Percentiles rank a stretch among this genome's conserved stretches.
Conservation (phyloP, 2,888 invertebrate species). For the Neuroscelio doddi region DNA sequence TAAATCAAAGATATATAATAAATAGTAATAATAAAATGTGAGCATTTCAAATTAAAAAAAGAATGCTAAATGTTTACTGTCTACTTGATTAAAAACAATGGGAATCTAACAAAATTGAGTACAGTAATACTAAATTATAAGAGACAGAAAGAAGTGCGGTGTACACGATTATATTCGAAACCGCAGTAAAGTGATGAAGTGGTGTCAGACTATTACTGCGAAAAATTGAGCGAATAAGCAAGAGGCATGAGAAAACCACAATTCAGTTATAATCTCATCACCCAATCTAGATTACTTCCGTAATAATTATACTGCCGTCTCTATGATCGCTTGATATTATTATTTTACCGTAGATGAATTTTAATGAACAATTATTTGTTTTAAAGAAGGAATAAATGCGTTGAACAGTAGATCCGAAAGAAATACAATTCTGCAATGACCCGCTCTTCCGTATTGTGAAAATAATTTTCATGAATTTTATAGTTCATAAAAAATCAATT, state of each 20-base stretch:
- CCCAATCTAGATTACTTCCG: constrained; percentile 39
- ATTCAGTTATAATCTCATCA: constrained; percentile 23
- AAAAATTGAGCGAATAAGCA: constrained; percentile 12
- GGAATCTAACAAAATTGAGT: neutral
- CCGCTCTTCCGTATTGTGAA: too few relatives aligned
- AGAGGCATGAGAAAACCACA: constrained; percentile 6
- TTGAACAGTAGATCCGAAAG: constrained; percentile 11
- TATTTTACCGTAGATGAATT: constrained; percentile 2
- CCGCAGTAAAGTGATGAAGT: constrained; percentile 9
- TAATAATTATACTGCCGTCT: constrained; percentile 18
- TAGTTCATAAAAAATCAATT: too few relatives aligned
- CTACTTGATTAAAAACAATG: neutral
- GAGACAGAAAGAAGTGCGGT: constrained; percentile 7
- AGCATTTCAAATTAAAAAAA: too few relatives aligned
- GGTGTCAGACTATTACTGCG: constrained; percentile 4
- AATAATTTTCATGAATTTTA: too few relatives aligned
- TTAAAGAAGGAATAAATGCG: constrained; percentile 21
- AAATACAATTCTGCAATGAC: too few relatives aligned
- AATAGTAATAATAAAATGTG: too few relatives aligned
- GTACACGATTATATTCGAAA: constrained; percentile 18
- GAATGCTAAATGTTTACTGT: too few relatives aligned
- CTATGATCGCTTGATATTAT: neutral
- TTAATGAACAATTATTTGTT: constrained; percentile 7
- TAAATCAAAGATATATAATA: too few relatives aligned
- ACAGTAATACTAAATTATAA: constrained; percentile 12